phyloP scores from a whole-genome alignment of 2,797 vertebrate genomes.

The Limosa lapponica region DNA sequence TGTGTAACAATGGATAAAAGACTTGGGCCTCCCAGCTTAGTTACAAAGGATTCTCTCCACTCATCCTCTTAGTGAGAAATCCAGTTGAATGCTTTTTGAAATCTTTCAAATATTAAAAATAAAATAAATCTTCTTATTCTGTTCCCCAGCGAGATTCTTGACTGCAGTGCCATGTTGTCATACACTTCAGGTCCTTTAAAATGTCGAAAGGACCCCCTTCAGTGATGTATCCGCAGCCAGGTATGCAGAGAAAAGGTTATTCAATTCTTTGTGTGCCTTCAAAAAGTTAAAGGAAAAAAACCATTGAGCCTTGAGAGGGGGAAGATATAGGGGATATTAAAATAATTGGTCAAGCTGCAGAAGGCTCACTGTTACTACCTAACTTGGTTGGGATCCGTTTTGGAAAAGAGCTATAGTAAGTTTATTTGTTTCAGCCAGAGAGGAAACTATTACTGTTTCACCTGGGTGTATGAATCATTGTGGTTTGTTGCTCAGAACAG shows the following conservation, averaged over 20 bases:
- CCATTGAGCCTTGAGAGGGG: background rate
- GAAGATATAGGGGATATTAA: background rate
- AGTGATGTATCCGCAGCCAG: constrained; percentile 25
- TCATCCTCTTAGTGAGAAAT: constrained; percentile 71
- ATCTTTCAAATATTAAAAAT: constrained; percentile 68
- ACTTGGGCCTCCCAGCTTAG: constrained; percentile 53
- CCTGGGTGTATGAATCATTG: background rate
- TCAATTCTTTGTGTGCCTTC: constrained; percentile 12
- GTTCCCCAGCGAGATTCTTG: background rate
- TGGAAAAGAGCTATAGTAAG: background rate
- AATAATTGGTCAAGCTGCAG: constrained; percentile 20
- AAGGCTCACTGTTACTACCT: background rate
- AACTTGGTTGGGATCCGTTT: background rate
- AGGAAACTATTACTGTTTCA: background rate
- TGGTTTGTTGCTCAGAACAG: background rate
- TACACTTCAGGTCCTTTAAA: constrained; percentile 17
- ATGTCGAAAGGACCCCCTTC: constrained; percentile 21
- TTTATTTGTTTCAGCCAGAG: background rate
- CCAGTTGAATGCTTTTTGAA: constrained; percentile 66
- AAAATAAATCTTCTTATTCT: constrained; percentile 58
- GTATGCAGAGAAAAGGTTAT: background rate
- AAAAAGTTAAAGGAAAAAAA: background rate
- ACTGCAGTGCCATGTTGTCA: constrained; percentile 51
- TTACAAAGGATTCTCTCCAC: constrained; percentile 52
- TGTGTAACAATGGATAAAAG: constrained; percentile 66